These are phyloP conservation scores for Phytoseiulus persimilis DNA, from an alignment of 2,888 invertebrate species.

Conservation along the genomic window DNA sequence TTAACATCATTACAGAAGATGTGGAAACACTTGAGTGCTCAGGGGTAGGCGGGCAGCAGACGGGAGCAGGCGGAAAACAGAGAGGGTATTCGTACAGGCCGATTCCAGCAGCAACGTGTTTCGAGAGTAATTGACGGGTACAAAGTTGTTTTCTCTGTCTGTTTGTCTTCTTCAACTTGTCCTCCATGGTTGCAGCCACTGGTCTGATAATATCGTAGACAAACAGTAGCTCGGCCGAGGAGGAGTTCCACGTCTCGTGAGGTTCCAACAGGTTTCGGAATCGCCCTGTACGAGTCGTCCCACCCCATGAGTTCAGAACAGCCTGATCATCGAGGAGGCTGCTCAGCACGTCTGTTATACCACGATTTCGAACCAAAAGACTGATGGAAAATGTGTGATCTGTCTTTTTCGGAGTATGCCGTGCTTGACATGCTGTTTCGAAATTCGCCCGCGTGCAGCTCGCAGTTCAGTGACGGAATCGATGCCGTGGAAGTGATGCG, in stretches of 20 bases:
- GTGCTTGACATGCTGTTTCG: too few relatives aligned
- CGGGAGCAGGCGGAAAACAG: neutral
- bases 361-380: too few relatives aligned
- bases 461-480: too few relatives aligned
- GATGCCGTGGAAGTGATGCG: neutral
- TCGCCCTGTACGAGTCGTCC: too few relatives aligned
- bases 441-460: too few relatives aligned
- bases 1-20: neutral
- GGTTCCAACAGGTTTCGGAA: neutral
- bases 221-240: neutral
- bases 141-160: neutral
- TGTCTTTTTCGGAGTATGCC: too few relatives aligned
- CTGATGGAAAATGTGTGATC: too few relatives aligned
- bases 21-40: neutral
- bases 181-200: neutral
- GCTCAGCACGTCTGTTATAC: too few relatives aligned
- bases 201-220: neutral
- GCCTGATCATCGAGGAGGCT: too few relatives aligned
- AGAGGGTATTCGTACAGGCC: neutral
- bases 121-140: neutral
- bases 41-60: neutral
- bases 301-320: too few relatives aligned
- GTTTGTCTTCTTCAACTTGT: neutral
- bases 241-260: neutral
- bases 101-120: neutral